These are phyloP conservation scores for Drosophila conformis DNA, from an alignment of 2,888 invertebrate species.

Conservation along the genomic window DNA sequence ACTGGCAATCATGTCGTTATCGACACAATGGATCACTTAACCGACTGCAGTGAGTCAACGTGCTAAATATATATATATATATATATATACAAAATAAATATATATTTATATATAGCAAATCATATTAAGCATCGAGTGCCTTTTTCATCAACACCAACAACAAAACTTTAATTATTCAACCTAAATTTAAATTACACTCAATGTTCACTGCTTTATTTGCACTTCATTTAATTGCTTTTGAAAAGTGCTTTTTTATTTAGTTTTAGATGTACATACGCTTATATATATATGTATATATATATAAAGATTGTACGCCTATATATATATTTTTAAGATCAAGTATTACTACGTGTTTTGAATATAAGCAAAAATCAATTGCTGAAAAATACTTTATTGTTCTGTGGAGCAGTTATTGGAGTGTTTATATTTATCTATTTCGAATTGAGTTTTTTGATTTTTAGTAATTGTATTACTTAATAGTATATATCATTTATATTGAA, in stretches of 20 bases:
- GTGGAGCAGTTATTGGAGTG: neutral
- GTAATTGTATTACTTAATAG: neutral
- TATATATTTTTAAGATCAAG: conserved; percentile 54
- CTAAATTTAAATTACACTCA: conserved; percentile 32
- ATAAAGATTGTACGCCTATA: conserved; percentile 31
- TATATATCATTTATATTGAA: neutral
- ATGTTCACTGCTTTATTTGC: conserved; percentile 58
- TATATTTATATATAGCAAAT: conserved; percentile 1
- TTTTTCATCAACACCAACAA: conserved; percentile 14
- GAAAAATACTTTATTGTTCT: neutral
- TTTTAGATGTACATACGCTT: conserved; percentile 40
- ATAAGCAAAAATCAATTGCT: conserved; percentile 50
- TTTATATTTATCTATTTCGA: neutral
- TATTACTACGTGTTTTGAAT: conserved; percentile 58
- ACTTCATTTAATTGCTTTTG: conserved; percentile 44
- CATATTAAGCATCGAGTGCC: conserved; percentile 43
- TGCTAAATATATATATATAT: conserved; percentile 28
- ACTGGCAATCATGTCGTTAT: conserved; percentile 46
- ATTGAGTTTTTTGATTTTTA: neutral
- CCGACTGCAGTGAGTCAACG: conserved; percentile 54
- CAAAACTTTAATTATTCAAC: conserved; percentile 18
- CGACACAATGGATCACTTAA: conserved; percentile 48
- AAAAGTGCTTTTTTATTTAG: conserved; percentile 59
- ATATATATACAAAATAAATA: neutral
- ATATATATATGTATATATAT: conserved; percentile 25